These are phyloP conservation scores for Ormyrus pomaceus DNA, from an alignment of 2,888 invertebrate genomes.

Conservation along the genomic window DNA sequence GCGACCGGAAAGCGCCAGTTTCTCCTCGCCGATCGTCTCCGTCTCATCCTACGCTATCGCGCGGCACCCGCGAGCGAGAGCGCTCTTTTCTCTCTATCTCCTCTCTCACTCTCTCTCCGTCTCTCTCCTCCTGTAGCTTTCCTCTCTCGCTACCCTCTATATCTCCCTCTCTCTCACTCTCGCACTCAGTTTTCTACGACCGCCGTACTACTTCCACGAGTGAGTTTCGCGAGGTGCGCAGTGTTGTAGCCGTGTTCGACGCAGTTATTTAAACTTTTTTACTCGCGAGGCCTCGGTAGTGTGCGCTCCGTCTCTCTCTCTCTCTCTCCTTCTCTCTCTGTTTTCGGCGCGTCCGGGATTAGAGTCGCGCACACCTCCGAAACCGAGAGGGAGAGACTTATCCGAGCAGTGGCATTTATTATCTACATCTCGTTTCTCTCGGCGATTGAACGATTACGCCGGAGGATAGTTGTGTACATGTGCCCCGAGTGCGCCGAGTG, in stretches of 20 bases:
- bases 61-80: not conserved
- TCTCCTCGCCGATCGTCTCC: constrained; percentile 72
- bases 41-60: constrained; percentile 47
- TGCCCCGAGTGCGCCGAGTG: not conserved
- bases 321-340: not conserved
- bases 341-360: too few species aligned
- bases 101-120: too few species aligned
- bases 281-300: not conserved
- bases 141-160: too few species aligned
- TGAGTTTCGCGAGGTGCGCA: constrained; percentile 3
- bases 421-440: not conserved
- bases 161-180: too few species aligned
- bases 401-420: too few species aligned
- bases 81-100: not conserved
- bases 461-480: not conserved
- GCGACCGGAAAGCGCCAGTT: constrained; percentile 74
- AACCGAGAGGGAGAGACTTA: not conserved
- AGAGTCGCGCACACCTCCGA: not conserved
- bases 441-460: constrained; percentile 31
- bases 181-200: not conserved
- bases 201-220: not conserved
- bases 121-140: too few species aligned
- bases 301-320: not conserved
- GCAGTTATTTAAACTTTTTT: too few species aligned
- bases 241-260: constrained; percentile 4